Evolutionary conservation across 1,140 invertebrate species (phyloP).

Genomic region (Conopomorpha cramerella): DNA sequence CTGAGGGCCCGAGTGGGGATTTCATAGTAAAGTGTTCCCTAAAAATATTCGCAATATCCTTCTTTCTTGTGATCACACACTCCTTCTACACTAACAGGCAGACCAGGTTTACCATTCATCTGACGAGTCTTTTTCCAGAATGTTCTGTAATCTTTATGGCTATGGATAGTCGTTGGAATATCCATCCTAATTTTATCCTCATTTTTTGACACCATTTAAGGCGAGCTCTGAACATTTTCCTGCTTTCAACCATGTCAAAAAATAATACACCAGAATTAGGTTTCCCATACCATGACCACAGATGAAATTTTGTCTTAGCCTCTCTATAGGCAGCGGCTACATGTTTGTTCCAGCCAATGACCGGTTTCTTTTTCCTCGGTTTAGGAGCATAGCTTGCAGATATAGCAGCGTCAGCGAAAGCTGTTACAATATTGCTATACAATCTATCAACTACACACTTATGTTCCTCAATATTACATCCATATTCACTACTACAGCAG

Average conservation of each 20-base stretch:
- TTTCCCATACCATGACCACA: not conserved
- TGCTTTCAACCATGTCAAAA: constrained; percentile 1
- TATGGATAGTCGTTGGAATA: not conserved
- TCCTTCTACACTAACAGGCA: not conserved
- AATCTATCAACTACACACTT: not conserved
- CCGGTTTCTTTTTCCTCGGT: no score
- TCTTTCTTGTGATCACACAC: not conserved
- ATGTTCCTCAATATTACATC: not conserved
- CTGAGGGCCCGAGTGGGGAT: not conserved
- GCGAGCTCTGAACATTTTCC: constrained; percentile 1
- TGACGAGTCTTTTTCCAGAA: not conserved
- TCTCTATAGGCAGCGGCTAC: not conserved
- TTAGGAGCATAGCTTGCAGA: not conserved
- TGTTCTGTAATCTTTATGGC: not conserved
- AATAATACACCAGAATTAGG: not conserved
- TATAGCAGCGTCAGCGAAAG: not conserved
- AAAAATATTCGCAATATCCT: constrained; percentile 1
- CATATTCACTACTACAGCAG: not conserved
- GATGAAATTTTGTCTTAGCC: not conserved
- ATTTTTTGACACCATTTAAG: constrained; percentile 4
- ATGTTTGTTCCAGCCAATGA: constrained; percentile 1
- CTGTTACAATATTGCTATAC: not conserved
- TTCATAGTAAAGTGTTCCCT: not conserved
- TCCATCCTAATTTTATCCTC: constrained; percentile 1
- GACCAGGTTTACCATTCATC: not conserved